Evolutionary conservation across 2,797 vertebrate species (phyloP).

Genomic region (Harpagifer antarcticus): DNA sequence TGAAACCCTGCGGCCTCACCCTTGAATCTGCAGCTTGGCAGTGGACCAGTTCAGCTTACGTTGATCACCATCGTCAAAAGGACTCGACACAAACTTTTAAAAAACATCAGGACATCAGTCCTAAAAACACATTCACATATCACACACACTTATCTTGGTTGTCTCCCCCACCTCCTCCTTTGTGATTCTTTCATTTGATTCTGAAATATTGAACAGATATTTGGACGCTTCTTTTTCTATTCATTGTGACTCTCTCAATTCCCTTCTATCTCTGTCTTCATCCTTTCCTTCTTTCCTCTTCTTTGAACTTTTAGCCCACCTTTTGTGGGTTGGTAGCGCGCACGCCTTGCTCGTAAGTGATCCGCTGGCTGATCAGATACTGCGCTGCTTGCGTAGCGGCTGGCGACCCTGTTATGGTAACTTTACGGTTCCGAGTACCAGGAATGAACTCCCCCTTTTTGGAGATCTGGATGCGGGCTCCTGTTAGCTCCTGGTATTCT

Average conservation of each 20-base stretch:
- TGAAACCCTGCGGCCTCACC: constrained; percentile 76
- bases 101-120: constrained; percentile 87
- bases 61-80: constrained; percentile 85
- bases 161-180: constrained; percentile 82
- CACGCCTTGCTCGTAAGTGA: constrained; percentile 97
- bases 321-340: constrained; percentile 97
- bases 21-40: constrained; percentile 85
- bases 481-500: constrained; percentile 97
- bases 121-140: constrained; percentile 87
- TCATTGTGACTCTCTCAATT: constrained; percentile 78
- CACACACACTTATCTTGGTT: constrained; percentile 85
- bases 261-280: constrained; percentile 82
- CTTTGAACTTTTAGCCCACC: constrained; percentile 90
- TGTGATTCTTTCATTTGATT: constrained; percentile 83
- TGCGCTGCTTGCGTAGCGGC: constrained; percentile 96
- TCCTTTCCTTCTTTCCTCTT: constrained; percentile 79
- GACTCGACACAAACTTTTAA: constrained; percentile 86
- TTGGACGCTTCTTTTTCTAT: constrained; percentile 82
- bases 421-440: constrained; percentile 97
- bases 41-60: constrained; percentile 86
- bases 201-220: constrained; percentile 86
- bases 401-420: constrained; percentile 95
- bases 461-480: constrained; percentile 97
- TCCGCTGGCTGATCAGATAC: constrained; percentile 98
- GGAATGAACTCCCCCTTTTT: constrained; percentile 98